phyloP scores from a whole-genome alignment of 2,888 invertebrate species.

The Dynastes tityus region DNA sequence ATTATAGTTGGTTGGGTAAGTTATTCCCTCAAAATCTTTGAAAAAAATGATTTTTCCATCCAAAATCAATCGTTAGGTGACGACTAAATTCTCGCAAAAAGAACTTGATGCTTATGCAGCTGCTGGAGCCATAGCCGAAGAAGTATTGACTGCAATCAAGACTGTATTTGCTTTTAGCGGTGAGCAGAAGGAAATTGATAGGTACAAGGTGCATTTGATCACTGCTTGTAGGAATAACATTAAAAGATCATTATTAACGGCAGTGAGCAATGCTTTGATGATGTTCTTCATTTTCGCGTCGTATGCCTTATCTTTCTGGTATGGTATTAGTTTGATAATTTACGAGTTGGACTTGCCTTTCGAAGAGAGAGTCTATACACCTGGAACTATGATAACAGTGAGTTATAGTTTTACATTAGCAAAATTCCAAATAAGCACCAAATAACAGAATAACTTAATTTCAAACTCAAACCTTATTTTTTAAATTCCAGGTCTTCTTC shows the following conservation, averaged over 20 bases:
- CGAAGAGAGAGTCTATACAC: constrained; percentile 75
- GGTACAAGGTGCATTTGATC: constrained; percentile 74
- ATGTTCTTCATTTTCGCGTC: constrained; percentile 84
- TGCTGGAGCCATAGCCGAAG: constrained; percentile 85
- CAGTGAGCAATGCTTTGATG: constrained; percentile 80
- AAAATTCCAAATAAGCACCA: no score
- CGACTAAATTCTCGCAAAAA: constrained; percentile 78
- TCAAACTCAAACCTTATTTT: neutral
- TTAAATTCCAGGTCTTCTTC: constrained; percentile 80
- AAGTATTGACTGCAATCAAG: constrained; percentile 81
- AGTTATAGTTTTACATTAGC: neutral
- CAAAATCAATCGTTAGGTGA: constrained; percentile 70
- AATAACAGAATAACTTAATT: neutral
- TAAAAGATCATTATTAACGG: constrained; percentile 78
- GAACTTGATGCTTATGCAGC: constrained; percentile 83
- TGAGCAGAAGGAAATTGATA: constrained; percentile 80
- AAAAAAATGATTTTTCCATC: neutral
- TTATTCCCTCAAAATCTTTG: constrained; percentile 48
- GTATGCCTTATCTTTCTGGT: constrained; percentile 86
- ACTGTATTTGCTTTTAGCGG: constrained; percentile 88
- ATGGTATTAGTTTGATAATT: constrained; percentile 82
- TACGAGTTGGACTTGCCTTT: constrained; percentile 74
- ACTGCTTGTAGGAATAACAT: constrained; percentile 78
- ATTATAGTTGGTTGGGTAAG: constrained; percentile 83
- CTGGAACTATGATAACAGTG: constrained; percentile 82